These are phyloP conservation scores for Paramormyrops kingsleyae DNA, from an alignment of 2,113 vertebrate genomes.

Conservation along the genomic window DNA sequence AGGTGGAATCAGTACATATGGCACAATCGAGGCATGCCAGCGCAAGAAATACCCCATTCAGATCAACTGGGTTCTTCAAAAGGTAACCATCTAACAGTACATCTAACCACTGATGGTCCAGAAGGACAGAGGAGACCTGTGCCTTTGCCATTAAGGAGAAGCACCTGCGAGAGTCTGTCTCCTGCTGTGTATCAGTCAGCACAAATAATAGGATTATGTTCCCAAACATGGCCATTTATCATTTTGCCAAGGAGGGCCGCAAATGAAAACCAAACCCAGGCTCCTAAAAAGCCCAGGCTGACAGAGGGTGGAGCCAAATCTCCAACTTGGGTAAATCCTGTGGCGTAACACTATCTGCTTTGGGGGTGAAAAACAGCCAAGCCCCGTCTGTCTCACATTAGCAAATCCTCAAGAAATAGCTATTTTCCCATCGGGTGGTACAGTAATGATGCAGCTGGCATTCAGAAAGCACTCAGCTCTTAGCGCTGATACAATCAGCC, in stretches of 20 bases:
- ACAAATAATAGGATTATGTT: slow-evolving; percentile 7
- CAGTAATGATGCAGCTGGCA: slow-evolving; percentile 13
- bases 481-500: background rate
- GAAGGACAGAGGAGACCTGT: background rate
- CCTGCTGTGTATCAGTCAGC: background rate
- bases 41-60: background rate
- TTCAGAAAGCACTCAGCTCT: background rate
- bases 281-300: background rate
- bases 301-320: background rate
- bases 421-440: background rate
- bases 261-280: background rate
- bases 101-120: background rate
- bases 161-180: background rate
- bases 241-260: background rate
- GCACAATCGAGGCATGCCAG: background rate
- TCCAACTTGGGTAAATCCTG: background rate
- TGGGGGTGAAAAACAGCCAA: background rate
- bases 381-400: background rate
- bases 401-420: background rate
- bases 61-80: background rate
- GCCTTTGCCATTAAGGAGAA: background rate
- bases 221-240: background rate
- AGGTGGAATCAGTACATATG: background rate
- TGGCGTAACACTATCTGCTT: background rate
- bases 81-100: background rate